phyloP scores from a whole-genome alignment of 2,797 vertebrate genomes.

The Anabacerthia variegaticeps region DNA sequence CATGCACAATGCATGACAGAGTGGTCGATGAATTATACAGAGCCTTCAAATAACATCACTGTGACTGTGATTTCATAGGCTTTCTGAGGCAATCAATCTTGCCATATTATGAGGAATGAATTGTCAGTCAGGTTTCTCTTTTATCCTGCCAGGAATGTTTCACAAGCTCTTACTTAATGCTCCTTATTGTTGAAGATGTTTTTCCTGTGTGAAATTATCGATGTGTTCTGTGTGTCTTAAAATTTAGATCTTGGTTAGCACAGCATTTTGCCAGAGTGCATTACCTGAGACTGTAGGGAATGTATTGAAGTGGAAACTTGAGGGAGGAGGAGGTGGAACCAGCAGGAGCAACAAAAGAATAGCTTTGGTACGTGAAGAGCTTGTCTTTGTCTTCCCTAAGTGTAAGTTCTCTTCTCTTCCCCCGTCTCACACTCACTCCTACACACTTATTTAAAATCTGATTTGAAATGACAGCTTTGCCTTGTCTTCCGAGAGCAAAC shows the following conservation, averaged over 20 bases:
- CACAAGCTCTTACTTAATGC: neutral
- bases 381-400: constrained; percentile 24
- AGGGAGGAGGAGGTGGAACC: neutral
- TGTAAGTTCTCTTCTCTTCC: neutral
- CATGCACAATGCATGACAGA: neutral
- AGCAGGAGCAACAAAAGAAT: neutral
- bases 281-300: neutral
- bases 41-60: constrained; percentile 17
- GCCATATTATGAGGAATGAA: neutral
- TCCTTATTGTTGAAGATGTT: neutral
- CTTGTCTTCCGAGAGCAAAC: neutral
- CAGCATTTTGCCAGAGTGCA: neutral
- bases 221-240: neutral
- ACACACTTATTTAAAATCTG: neutral
- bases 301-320: neutral
- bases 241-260: neutral
- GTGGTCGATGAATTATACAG: neutral
- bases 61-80: neutral
- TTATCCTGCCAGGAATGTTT: neutral
- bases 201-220: neutral
- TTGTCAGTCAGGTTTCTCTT: neutral
- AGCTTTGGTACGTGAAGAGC: neutral
- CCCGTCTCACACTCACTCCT: neutral
- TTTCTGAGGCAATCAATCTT: constrained; percentile 22
- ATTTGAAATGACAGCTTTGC: neutral